These are phyloP conservation scores for Pygathrix nemaeus DNA, from an alignment of 2,113 vertebrate genomes.

Conservation along the genomic window DNA sequence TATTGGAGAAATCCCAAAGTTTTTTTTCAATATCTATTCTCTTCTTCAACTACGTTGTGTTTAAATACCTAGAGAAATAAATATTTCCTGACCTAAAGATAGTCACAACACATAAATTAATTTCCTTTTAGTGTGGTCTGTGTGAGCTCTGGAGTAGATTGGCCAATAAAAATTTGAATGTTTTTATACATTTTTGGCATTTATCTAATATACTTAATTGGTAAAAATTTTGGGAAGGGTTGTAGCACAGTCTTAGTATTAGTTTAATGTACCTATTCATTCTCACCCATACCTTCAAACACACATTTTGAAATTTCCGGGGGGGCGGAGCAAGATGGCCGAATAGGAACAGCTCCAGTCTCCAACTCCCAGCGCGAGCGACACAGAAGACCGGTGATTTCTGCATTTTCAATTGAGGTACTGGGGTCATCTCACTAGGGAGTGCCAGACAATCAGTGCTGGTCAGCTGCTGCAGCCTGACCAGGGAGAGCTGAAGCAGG, in stretches of 20 bases:
- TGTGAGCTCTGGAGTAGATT: not conserved
- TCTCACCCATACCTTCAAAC: not conserved
- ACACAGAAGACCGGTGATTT: too few relatives aligned
- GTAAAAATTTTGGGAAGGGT: not conserved
- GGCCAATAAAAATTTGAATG: not conserved
- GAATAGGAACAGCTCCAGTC: too few relatives aligned
- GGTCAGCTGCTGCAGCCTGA: too few relatives aligned
- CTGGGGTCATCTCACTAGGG: too few relatives aligned
- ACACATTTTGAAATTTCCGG: not conserved
- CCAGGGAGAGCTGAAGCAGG: too few relatives aligned
- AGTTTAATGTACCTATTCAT: not conserved
- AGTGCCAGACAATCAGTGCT: too few relatives aligned
- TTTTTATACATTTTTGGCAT: not conserved
- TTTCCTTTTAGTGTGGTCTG: not conserved
- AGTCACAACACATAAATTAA: not conserved
- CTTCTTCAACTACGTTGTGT: not conserved
- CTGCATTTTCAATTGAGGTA: too few relatives aligned
- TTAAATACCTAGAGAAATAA: not conserved
- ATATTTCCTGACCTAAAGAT: not conserved
- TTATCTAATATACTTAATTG: not conserved
- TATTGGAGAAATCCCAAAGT: not conserved
- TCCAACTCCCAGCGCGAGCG: too few relatives aligned
- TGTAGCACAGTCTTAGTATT: not conserved
- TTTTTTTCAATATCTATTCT: not conserved
- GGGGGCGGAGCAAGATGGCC: too few relatives aligned